These are phyloP conservation scores for Drosophila chauvacae DNA, from an alignment of 1,140 invertebrate species.

Conservation along the genomic window DNA sequence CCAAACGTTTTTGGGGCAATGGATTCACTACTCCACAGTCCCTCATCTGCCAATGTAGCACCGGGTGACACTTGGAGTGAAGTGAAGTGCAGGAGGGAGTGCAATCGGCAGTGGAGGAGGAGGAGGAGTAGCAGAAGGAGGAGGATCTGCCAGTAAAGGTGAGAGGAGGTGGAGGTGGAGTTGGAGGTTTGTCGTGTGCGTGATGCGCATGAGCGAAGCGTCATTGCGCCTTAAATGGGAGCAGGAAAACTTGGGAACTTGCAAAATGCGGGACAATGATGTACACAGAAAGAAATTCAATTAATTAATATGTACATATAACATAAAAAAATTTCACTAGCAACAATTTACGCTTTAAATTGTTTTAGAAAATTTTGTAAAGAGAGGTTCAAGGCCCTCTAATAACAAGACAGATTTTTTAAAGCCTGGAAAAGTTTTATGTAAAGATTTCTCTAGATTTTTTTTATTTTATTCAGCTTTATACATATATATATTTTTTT, in stretches of 20 bases:
- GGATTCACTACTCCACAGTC: conserved; percentile 30
- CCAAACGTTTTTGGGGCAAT: conserved; percentile 60
- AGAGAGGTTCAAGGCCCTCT: background rate
- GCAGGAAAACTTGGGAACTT: conserved; percentile 53
- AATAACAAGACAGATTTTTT: background rate
- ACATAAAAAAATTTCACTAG: too few species aligned
- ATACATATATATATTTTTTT: background rate
- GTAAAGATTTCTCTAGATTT: too few species aligned
- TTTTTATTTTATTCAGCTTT: too few species aligned
- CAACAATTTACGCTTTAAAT: background rate
- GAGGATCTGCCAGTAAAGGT: conserved; percentile 31
- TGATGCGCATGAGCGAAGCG: conserved; percentile 80
- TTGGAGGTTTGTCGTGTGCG: conserved; percentile 57
- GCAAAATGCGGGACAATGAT: conserved; percentile 33
- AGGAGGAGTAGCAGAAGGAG: background rate
- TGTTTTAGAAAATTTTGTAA: too few species aligned
- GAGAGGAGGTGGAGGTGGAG: background rate
- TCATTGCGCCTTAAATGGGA: conserved; percentile 82
- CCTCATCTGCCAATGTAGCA: conserved; percentile 9
- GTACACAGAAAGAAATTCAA: background rate
- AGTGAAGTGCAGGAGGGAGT: conserved; percentile 5
- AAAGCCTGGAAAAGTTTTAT: background rate
- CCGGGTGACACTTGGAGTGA: conserved; percentile 33
- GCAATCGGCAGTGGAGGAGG: background rate
- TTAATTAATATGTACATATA: background rate